Base-by-base conservation (phyloP, 1,140 invertebrate genomes). In the Hesperophylax magnus region DNA sequence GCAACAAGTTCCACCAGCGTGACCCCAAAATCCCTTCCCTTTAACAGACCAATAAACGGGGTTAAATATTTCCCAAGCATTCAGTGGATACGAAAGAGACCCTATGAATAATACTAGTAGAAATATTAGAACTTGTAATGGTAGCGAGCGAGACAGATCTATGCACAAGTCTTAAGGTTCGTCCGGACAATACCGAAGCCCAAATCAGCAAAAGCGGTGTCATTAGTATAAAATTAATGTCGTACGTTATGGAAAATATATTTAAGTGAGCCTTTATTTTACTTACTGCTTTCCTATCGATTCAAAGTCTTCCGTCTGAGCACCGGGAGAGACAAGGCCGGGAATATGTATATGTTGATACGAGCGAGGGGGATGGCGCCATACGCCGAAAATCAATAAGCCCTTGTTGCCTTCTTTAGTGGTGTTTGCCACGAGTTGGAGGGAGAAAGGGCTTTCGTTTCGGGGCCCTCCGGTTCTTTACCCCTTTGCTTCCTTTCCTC, bases 341-440 rank as follows among this genome's bases (percentile, higher is more conserved):
- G 63, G 69, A 56, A 3, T 22, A 69, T 52, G 63, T 52, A 15
- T 69, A 15, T 65, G 39, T 52, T 52, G 17, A 24, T 18, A 17
- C 17, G 52, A 53, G 63, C 18, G 18, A 78, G 63, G 9, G 77
- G 54, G 53, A 67, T 17, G 14, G 34, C 61, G 53, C 63, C 63
- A 53, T 78, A 78, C 77, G 56, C 63, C 58, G 61, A 81, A 81
- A 81, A 81, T 81, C 79, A 81, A 81, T 81, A 81, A 76, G 67
- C 71, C 79, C 79, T 67, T 56, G 79, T 65, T 34, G 71, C 69
- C 79, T 74, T 78, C 63, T 69, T 69, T 39, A 60, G 34, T 20
- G 71, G 71, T 24, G 71, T 34, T 34, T 67, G 31, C 54, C 14
- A 58, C 22, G 69, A 61, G 63, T 67, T 27, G 20, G 39, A 65